Evolutionary conservation across 2,888 invertebrate genomes (phyloP), one percentile per base, ranked within the genome.

Genomic region (Papilio elwesi): DNA sequence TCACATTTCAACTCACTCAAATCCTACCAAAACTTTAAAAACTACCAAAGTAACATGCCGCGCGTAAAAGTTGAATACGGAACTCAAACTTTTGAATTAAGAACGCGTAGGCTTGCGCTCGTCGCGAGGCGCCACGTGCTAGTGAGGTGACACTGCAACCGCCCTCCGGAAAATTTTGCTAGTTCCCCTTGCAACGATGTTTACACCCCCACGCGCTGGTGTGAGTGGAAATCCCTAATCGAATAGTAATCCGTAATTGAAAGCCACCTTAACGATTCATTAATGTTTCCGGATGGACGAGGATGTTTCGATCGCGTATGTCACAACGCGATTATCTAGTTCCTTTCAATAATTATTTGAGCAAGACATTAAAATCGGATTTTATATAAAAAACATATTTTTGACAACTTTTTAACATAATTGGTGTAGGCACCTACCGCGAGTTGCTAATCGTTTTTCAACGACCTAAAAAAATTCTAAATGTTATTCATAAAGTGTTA

Each of bases 81-180:
- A 80, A 76, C 72, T 75, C 71, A 72, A 78, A 78, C 68, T 81
- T 87, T 85, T 77, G 80, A 81, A 84, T 80, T 82, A 78, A 76
- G 85, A 87, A 85, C 89, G 90, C 88, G 85, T 87, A 89, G 86
- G 88, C 90, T 79, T 87, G 91, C 90, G 91, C 82, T 85, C 91
- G 78, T 83, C 90, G 88, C 92, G 91, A 81, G 91, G 88, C 82
- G 87, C 82, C 88, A 90, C 89, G 89, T 92, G 89, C 80, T 90
- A 90, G 88, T 93, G 92, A 85, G 86, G 89, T 83, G 85, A 87
- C 87, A 87, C 76, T 87, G 88, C 89, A 90, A 84, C 83, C 85
- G 84, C 86, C 85, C 83, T 84, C 83, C 85, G 86, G 90, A 87
- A 91, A 91, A 90, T 87, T 43, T 88, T 87, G 86, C 87, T 78